Evolutionary conservation across 2,888 invertebrate genomes (phyloP), one percentile per base, ranked within the genome.

Genomic region (Dioctria rufipes): DNA sequence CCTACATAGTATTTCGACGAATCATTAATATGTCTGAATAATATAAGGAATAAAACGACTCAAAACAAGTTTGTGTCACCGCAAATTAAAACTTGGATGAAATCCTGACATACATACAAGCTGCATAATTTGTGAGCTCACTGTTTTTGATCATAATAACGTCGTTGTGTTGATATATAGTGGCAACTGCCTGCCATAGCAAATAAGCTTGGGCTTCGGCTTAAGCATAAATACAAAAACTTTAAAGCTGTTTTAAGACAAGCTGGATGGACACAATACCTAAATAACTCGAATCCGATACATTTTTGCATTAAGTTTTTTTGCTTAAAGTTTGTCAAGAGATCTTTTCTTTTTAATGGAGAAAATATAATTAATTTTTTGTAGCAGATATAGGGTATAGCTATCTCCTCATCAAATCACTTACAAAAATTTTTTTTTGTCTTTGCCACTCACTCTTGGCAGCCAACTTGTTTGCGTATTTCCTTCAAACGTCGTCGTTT

Each of bases 81-180:
- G 25, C 43, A 67, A 67, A 67, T 67, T 67, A 67, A 67, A 67
- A 46, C 43, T 67, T 67, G 46, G 13, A n/a, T 8, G 67, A 9
- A n/a, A 67, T 67, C 46, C 67, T 49, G 71, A 39, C 39, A 25
- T n/a, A 39, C 39, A 25, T n/a, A 40, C 42, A 25, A 25, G 25
- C 46, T 54, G 78, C 65, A 63, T 63, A 65, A 65, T 65, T 78
- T 65, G 11, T 13, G 51, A 71, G 46, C 39, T 51, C 63, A 65
- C 63, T 77, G 63, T 51, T 65, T 65, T 65, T 39, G 65, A 61
- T 61, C 65, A 51, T 39, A 65, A 51, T n/a, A 25, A 40, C 78
- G 65, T 65, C 25, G 63, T 39, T 25, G 71, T 71, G 54, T 71
- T 71, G 71, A 54, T 71, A 71, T 54, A 71, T 61, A 61, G 75